Conservation (phyloP, 23 tunicate species). For the Trididemnum clinides region DNA sequence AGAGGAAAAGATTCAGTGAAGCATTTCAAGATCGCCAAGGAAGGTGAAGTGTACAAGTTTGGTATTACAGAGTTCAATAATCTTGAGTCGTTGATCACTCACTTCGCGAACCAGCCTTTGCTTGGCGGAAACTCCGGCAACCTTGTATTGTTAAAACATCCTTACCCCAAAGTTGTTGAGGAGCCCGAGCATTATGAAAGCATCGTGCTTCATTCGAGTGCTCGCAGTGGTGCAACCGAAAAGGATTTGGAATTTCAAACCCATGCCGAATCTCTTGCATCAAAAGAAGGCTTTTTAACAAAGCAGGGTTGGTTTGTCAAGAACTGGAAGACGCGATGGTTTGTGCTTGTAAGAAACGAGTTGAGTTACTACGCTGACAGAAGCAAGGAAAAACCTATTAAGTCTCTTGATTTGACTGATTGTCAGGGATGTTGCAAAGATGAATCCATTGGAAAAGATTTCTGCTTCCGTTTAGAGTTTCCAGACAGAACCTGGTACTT, state of each 20-base stretch:
- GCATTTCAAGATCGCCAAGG: constrained; percentile 80
- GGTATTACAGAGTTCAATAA: constrained; percentile 90
- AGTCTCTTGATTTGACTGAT: constrained; percentile 64
- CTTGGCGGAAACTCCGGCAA: constrained; percentile 90
- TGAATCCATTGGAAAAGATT: constrained; percentile 67
- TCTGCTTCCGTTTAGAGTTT: constrained; percentile 73
- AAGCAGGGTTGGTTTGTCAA: constrained; percentile 86
- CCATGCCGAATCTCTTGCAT: constrained; percentile 82
- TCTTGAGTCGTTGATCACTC: constrained; percentile 70
- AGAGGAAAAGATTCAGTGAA: constrained; percentile 88
- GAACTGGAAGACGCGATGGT: constrained; percentile 94
- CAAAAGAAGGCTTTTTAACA: constrained; percentile 93
- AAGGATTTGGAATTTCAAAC: constrained; percentile 72
- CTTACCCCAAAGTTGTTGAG: constrained; percentile 86
- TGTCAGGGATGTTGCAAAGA: constrained; percentile 89
- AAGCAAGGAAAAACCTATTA: constrained; percentile 86
- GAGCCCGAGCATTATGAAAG: constrained; percentile 95
- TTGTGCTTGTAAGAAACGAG: constrained; percentile 77
- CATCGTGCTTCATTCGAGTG: constrained; percentile 86
- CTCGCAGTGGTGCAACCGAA: constrained; percentile 84
- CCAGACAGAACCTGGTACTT: constrained; percentile 94
- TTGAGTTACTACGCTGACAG: constrained; percentile 87
- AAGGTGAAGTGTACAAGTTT: constrained; percentile 62
- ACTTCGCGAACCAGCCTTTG: constrained; percentile 94
- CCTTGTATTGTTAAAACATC: constrained; percentile 71